A percentile compares a stretch with the other conserved stretches of the same genome.
phyloP scores from a whole-genome alignment of 2,797 vertebrate genomes.

The Coccyzus lansbergi region DNA sequence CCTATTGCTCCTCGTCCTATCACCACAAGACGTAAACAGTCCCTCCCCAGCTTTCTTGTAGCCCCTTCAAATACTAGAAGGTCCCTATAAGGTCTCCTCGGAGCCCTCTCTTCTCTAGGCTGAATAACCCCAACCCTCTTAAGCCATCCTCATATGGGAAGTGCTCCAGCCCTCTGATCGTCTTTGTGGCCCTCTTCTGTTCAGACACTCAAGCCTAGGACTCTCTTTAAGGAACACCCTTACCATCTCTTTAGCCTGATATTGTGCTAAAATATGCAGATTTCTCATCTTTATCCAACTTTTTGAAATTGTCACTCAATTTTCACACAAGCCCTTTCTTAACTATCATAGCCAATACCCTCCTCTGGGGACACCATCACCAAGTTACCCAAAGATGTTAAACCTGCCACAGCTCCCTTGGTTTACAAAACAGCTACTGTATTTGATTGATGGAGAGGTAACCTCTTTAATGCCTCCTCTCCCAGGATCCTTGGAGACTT shows the following conservation, averaged over 20 bases:
- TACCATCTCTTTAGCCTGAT: not conserved
- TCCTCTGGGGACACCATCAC: not conserved
- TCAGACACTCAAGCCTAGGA: not conserved
- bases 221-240: not conserved
- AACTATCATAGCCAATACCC: not conserved
- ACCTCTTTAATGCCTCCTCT: not conserved
- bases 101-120: too few species aligned
- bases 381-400: not conserved
- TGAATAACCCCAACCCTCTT: too few species aligned
- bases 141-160: too few species aligned
- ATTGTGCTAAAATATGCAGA: not conserved
- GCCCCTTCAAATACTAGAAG: too few species aligned
- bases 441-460: not conserved
- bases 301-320: not conserved
- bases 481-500: not conserved
- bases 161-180: too few species aligned
- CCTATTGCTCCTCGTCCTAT: too few species aligned
- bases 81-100: too few species aligned
- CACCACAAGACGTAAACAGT: too few species aligned
- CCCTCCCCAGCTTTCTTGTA: too few species aligned
- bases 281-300: not conserved
- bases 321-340: not conserved
- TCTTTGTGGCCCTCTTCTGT: too few species aligned
- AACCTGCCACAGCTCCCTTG: not conserved
- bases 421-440: not conserved